These are phyloP conservation scores for Phengaris arion DNA, from an alignment of 2,888 invertebrate genomes.

Conservation along the genomic window DNA sequence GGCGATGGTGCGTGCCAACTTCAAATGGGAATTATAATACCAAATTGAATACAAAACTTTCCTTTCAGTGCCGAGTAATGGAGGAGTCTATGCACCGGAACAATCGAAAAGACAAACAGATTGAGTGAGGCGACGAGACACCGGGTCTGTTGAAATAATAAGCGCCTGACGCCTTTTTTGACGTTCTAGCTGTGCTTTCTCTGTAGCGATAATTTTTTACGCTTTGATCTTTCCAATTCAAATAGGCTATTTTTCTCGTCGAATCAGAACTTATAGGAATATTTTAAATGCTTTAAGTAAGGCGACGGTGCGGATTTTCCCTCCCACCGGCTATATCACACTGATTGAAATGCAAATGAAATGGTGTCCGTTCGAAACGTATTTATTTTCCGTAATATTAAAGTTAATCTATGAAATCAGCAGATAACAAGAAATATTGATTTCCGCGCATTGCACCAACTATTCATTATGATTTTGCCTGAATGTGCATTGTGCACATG, in stretches of 20 bases:
- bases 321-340: conserved; percentile 74
- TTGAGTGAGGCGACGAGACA: conserved; percentile 71
- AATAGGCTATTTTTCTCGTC: conserved; percentile 74
- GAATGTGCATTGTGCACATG: no score
- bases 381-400: conserved; percentile 69
- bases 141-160: conserved; percentile 76
- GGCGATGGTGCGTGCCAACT: conserved; percentile 80
- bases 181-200: conserved; percentile 65
- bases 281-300: conserved; percentile 77
- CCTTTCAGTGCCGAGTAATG: conserved; percentile 80
- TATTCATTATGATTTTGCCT: neutral
- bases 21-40: conserved; percentile 81
- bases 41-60: conserved; percentile 81
- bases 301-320: conserved; percentile 75
- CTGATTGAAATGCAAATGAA: conserved; percentile 78
- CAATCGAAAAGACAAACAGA: conserved; percentile 80
- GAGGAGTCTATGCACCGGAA: conserved; percentile 79
- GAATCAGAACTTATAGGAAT: conserved; percentile 77
- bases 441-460: neutral
- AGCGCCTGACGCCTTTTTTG: conserved; percentile 76
- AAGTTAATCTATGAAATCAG: conserved; percentile 62
- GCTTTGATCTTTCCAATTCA: conserved; percentile 79
- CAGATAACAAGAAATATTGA: conserved; percentile 41
- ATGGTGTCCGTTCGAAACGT: conserved; percentile 70
- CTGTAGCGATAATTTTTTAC: conserved; percentile 76